These are phyloP conservation scores for Formica exsecta DNA, from an alignment of 1,140 invertebrate species.

Conservation along the genomic window DNA sequence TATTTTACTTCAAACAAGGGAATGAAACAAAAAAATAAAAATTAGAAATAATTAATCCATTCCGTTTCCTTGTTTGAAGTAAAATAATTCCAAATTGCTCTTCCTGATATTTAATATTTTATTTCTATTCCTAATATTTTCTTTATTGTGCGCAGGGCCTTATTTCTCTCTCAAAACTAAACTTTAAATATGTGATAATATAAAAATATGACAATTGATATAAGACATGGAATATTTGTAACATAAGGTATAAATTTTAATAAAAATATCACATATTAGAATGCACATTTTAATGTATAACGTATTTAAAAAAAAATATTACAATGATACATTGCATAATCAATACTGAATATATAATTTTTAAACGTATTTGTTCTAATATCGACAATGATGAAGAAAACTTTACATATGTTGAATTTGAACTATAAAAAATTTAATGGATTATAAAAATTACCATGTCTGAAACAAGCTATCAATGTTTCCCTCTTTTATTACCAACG, in stretches of 20 bases:
- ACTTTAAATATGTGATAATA: slow-evolving; percentile 22
- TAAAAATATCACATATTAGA: background rate
- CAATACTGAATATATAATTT: slow-evolving; percentile 24
- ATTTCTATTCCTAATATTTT: too few relatives aligned
- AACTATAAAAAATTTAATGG: background rate
- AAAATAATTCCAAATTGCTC: too few relatives aligned
- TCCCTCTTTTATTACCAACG: slow-evolving; percentile 90
- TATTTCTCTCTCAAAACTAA: background rate
- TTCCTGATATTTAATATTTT: too few relatives aligned
- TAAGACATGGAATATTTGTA: slow-evolving; percentile 32
- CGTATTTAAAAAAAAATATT: slow-evolving; percentile 19
- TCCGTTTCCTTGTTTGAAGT: too few relatives aligned
- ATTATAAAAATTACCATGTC: background rate
- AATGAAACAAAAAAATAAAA: too few relatives aligned
- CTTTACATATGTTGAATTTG: slow-evolving; percentile 16
- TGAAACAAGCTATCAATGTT: slow-evolving; percentile 86
- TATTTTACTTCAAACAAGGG: too few relatives aligned
- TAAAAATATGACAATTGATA: background rate
- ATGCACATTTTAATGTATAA: slow-evolving; percentile 19
- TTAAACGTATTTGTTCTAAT: slow-evolving; percentile 24
- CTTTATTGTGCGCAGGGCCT: too few relatives aligned
- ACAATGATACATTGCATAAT: slow-evolving; percentile 14
- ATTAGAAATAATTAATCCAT: too few relatives aligned
- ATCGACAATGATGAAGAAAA: slow-evolving; percentile 7
- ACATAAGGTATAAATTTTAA: background rate